phyloP scores from a whole-genome alignment of 2,113 vertebrate species.

The Spermophilus dauricus region DNA sequence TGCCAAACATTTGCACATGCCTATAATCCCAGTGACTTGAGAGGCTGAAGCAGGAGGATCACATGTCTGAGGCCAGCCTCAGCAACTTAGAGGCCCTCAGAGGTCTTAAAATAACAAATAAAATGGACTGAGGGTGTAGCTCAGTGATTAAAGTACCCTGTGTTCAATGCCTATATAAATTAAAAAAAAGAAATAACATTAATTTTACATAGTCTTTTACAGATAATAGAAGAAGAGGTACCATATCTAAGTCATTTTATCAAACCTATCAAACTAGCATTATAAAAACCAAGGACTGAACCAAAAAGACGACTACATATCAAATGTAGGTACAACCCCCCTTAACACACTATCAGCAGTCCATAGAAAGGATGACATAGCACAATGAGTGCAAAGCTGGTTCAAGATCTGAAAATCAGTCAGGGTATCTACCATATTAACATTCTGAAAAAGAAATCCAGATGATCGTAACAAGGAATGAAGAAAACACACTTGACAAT shows the following conservation, averaged over 20 bases:
- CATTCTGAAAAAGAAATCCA: not conserved
- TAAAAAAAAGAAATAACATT: not conserved
- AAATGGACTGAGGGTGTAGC: too few species aligned
- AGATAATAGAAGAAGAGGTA: not conserved
- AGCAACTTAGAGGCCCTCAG: too few species aligned
- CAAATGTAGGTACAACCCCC: not conserved
- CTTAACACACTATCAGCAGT: not conserved
- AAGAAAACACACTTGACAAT: not conserved
- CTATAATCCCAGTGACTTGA: too few species aligned
- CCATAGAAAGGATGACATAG: not conserved
- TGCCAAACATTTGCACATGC: too few species aligned
- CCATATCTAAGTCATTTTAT: not conserved
- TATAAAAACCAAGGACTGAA: not conserved
- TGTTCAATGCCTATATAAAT: too few species aligned
- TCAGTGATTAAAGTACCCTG: too few species aligned
- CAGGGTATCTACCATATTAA: not conserved
- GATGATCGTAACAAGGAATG: not conserved
- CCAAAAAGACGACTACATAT: not conserved
- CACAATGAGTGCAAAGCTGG: not conserved
- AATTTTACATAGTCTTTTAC: not conserved
- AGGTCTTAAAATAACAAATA: too few species aligned
- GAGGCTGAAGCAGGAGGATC: too few species aligned
- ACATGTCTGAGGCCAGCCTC: too few species aligned
- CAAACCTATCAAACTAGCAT: not conserved
- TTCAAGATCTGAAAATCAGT: not conserved